phyloP scores from a whole-genome alignment of 2,113 vertebrate genomes.

The Corythoichthys haematopterus region DNA sequence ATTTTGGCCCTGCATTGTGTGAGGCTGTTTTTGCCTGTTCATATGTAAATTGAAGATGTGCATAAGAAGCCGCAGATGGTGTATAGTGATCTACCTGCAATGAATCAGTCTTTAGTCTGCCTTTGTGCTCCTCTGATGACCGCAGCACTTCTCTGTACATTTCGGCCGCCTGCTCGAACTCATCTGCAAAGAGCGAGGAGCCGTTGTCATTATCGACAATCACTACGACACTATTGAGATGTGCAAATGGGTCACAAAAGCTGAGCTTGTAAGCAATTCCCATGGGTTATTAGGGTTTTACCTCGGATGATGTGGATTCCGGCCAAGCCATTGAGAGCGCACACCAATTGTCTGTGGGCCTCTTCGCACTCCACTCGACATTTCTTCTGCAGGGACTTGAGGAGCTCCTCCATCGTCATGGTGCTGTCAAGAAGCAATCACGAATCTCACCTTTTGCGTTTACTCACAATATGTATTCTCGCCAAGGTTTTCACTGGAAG shows the following conservation, averaged over 20 bases:
- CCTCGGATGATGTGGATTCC: slow-evolving; percentile 99
- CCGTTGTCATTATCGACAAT: slow-evolving; percentile 2
- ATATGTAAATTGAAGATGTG: slow-evolving; percentile 12
- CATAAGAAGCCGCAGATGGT: not conserved
- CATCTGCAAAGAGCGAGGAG: slow-evolving; percentile 68
- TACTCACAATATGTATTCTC: too few relatives aligned
- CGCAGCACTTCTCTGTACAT: slow-evolving; percentile 92
- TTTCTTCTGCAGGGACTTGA: slow-evolving; percentile 95
- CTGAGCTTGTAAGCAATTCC: slow-evolving; percentile 29
- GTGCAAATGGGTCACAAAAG: slow-evolving; percentile 9
- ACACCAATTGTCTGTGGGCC: slow-evolving; percentile 92
- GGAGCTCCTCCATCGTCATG: slow-evolving; percentile 98
- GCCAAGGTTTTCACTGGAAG: too few relatives aligned
- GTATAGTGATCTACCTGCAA: slow-evolving; percentile 77
- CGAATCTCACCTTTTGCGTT: not conserved
- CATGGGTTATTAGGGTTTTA: slow-evolving; percentile 61
- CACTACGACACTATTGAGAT: slow-evolving; percentile 20
- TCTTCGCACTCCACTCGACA: slow-evolving; percentile 96
- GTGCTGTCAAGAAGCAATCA: slow-evolving; percentile 71
- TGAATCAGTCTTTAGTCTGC: slow-evolving; percentile 92
- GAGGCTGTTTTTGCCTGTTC: slow-evolving; percentile 4
- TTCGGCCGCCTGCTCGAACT: slow-evolving; percentile 81
- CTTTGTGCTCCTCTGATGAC: slow-evolving; percentile 97
- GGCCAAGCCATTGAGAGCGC: slow-evolving; percentile 93
- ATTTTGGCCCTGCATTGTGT: not conserved